phyloP scores from a whole-genome alignment of 1,140 invertebrate genomes.

The Drosophila mayri region DNA sequence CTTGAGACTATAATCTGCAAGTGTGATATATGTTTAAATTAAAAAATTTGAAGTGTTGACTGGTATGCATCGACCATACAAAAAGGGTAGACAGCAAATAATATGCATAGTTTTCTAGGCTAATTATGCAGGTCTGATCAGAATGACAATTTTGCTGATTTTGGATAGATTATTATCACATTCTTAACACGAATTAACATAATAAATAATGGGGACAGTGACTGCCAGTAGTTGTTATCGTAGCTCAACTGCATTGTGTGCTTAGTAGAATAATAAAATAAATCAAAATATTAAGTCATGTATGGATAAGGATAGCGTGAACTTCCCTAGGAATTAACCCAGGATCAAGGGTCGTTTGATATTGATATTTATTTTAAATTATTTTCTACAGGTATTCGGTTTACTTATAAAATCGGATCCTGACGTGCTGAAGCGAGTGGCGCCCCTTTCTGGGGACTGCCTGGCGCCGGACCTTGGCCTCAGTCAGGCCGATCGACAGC shows the following conservation, averaged over 20 bases:
- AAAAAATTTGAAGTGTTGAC: not conserved
- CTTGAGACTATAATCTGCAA: not conserved
- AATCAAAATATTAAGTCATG: not conserved
- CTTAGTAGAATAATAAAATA: not conserved
- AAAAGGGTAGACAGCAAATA: not conserved
- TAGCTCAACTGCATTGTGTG: not conserved
- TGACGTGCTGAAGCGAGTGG: constrained; percentile 31
- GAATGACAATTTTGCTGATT: not conserved
- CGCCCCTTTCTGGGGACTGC: constrained; percentile 87
- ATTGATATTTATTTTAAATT: not conserved
- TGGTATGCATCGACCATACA: not conserved
- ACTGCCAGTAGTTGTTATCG: not conserved
- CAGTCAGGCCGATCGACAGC: constrained; percentile 85
- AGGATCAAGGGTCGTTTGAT: not conserved
- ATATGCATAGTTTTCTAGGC: not conserved
- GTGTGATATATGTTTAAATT: not conserved
- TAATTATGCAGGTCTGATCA: not conserved
- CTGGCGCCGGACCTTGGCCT: constrained; percentile 89
- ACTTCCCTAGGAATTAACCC: not conserved
- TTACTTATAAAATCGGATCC: constrained; percentile 34
- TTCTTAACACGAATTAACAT: constrained; percentile 5
- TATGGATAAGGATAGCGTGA: not conserved
- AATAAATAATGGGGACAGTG: not conserved
- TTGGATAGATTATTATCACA: not conserved
- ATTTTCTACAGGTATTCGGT: constrained; percentile 42